Conservation (phyloP, 2,113 vertebrate genomes). For the Oreochromis aureus region DNA sequence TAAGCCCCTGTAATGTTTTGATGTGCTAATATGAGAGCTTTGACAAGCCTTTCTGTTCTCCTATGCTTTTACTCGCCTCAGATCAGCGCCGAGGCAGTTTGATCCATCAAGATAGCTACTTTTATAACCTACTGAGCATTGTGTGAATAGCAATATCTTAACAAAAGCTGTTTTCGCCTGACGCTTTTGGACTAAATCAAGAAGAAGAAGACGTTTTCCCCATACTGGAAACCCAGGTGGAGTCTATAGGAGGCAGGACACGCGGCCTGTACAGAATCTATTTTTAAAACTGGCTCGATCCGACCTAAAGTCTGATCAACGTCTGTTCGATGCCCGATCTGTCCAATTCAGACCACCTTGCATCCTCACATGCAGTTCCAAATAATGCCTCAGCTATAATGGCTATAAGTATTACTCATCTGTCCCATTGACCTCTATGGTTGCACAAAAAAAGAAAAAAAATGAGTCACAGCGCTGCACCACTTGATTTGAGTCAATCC, state of each 20-base stretch:
- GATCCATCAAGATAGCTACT: neutral
- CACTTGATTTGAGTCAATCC: neutral
- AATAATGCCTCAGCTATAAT: neutral
- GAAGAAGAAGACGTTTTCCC: neutral
- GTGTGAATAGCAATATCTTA: neutral
- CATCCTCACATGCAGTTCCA: neutral
- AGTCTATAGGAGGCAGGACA: neutral
- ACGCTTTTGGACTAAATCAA: neutral
- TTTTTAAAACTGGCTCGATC: neutral
- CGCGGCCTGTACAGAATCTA: neutral
- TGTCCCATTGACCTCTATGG: neutral
- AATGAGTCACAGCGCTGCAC: neutral
- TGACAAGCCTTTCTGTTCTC: neutral
- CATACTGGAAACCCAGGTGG: neutral
- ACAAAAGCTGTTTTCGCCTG: neutral
- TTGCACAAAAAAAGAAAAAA: neutral
- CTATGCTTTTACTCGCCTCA: neutral
- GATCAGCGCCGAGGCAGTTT: neutral
- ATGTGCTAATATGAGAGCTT: neutral
- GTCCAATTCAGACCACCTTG: neutral
- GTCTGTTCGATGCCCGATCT: neutral
- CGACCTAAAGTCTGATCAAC: neutral
- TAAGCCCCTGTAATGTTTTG: neutral
- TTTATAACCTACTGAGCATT: neutral
- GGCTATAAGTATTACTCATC: neutral